A percentile compares a stretch with the other conserved stretches of the same genome.
Conservation (phyloP, 2,888 invertebrate genomes). For the Cyaniris semiargus region DNA sequence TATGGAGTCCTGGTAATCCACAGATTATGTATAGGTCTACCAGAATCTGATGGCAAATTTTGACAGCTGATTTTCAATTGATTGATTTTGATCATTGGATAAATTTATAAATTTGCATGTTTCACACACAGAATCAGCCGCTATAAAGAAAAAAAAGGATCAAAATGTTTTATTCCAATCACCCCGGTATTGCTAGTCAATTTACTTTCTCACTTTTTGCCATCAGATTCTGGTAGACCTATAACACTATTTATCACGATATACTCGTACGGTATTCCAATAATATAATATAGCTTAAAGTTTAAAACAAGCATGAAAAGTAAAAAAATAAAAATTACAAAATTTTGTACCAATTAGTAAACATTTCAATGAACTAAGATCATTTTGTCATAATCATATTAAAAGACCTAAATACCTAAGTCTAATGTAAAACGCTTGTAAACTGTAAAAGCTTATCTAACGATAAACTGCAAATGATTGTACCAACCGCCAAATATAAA, state of each 20-base stretch:
- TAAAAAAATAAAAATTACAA: not conserved
- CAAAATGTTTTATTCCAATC: too few relatives aligned
- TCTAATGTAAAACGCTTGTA: constrained; percentile 7
- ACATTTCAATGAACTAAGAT: not conserved
- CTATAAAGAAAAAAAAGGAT: too few relatives aligned
- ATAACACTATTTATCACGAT: constrained; percentile 14
- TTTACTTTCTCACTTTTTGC: too few relatives aligned
- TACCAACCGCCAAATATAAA: constrained; percentile 9
- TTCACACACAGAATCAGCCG: too few relatives aligned
- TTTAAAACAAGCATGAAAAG: not conserved
- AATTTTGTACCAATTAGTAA: not conserved
- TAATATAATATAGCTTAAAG: constrained; percentile 19
- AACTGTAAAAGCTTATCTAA: not conserved
- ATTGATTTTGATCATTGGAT: too few relatives aligned
- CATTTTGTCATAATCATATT: not conserved
- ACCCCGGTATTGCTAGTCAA: too few relatives aligned
- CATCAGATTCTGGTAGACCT: too few relatives aligned
- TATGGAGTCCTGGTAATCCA: constrained; percentile 39
- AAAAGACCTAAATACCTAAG: not conserved
- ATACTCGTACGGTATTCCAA: not conserved
- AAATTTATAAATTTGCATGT: too few relatives aligned
- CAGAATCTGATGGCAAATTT: too few relatives aligned
- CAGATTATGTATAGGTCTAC: constrained; percentile 32
- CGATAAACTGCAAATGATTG: not conserved
- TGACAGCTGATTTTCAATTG: too few relatives aligned